phyloP scores from a whole-genome alignment of 2,797 vertebrate genomes.

The Alfaro cultratus region DNA sequence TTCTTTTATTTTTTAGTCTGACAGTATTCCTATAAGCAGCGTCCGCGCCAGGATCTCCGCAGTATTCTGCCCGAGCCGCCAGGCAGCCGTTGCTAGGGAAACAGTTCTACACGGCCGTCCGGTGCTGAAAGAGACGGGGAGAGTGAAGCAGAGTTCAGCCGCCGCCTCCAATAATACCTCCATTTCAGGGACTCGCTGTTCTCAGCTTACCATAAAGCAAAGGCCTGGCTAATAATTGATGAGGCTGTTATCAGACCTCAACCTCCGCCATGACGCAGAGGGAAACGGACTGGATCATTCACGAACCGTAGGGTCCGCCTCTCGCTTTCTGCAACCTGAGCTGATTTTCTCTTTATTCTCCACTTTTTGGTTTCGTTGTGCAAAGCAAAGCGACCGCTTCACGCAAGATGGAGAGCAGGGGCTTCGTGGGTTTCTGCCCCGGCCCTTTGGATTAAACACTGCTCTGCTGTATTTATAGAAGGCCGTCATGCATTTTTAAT shows the following conservation, averaged over 20 bases:
- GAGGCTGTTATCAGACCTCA: slow-evolving; percentile 44
- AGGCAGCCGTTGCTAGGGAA: slow-evolving; percentile 79
- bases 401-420: slow-evolving; percentile 7
- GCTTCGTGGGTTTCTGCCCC: slow-evolving; percentile 50
- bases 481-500: slow-evolving; percentile 79
- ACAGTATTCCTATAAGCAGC: slow-evolving; percentile 34
- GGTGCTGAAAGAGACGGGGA: slow-evolving; percentile 36
- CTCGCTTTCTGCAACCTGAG: background rate
- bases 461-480: slow-evolving; percentile 81
- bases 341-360: background rate
- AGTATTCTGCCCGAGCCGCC: slow-evolving; percentile 72
- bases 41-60: slow-evolving; percentile 56
- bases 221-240: slow-evolving; percentile 59
- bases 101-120: slow-evolving; percentile 69
- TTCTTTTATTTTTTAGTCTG: background rate
- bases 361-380: no score
- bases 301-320: background rate
- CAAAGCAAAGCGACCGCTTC: slow-evolving; percentile 23
- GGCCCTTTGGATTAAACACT: slow-evolving; percentile 79
- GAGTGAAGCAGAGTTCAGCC: slow-evolving; percentile 51
- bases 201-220: slow-evolving; percentile 50
- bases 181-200: slow-evolving; percentile 65
- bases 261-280: slow-evolving; percentile 7
- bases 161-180: slow-evolving; percentile 67
- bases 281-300: slow-evolving; percentile 10